These are phyloP conservation scores for Rhogogaster chlorosoma DNA, from an alignment of 2,888 invertebrate species.

Conservation along the genomic window DNA sequence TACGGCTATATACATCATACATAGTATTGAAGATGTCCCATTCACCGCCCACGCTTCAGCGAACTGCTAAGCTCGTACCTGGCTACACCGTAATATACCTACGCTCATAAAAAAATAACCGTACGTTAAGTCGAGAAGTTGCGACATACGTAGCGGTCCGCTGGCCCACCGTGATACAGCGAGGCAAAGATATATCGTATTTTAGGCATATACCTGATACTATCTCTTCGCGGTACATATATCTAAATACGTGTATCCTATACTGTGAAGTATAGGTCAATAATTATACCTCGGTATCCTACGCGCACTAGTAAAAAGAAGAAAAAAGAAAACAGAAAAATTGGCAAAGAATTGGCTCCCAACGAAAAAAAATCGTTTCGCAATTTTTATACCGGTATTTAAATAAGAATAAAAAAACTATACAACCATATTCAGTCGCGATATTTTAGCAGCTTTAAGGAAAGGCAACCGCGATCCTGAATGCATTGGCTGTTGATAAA, in stretches of 20 bases:
- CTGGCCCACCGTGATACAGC: conserved; percentile 44
- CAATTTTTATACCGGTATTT: not conserved
- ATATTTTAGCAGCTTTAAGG: not conserved
- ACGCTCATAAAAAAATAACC: conserved; percentile 46
- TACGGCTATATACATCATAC: not conserved
- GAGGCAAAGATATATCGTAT: conserved; percentile 8
- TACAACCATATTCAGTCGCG: not conserved
- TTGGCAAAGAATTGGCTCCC: not conserved
- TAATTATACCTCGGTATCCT: conserved; percentile 1
- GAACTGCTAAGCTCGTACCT: conserved; percentile 6
- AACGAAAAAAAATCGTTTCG: not conserved
- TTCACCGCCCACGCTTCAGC: conserved; percentile 16
- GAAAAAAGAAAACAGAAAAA: not conserved
- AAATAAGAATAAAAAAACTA: not conserved
- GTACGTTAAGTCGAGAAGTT: conserved; percentile 39
- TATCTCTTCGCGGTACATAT: not conserved
- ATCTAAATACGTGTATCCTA: not conserved
- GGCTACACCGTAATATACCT: conserved; percentile 33
- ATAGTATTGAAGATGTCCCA: conserved; percentile 21
- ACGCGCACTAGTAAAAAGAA: not conserved
- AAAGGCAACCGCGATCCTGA: not conserved
- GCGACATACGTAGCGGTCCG: conserved; percentile 48
- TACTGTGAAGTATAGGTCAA: conserved; percentile 2
- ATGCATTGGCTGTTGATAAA: not conserved
- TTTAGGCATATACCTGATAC: not conserved